Conservation (phyloP, 2,797 vertebrate genomes). For the Nannoperca australis region DNA sequence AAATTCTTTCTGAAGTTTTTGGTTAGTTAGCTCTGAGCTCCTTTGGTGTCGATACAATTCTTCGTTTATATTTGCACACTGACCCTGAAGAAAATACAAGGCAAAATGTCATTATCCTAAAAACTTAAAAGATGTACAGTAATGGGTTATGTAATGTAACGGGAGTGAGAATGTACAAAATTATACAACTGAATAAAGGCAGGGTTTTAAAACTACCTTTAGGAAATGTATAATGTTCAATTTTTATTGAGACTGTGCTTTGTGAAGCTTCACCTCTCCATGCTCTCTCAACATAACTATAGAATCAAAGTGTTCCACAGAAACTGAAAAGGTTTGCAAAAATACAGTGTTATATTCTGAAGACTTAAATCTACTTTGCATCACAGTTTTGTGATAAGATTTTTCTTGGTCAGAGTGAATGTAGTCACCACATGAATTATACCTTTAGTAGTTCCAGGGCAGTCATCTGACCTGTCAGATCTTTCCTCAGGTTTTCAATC, state of each 20-base stretch:
- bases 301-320: slow-evolving; percentile 6
- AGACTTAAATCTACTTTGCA: slow-evolving; percentile 1
- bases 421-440: slow-evolving; percentile 27
- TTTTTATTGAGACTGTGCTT: slow-evolving; percentile 28
- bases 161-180: slow-evolving; percentile 2
- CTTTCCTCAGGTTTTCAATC: slow-evolving; percentile 68
- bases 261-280: slow-evolving; percentile 25
- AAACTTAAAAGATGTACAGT: slow-evolving; percentile 21
- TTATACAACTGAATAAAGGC: not conserved
- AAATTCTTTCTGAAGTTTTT: slow-evolving; percentile 72
- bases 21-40: slow-evolving; percentile 51
- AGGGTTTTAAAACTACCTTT: slow-evolving; percentile 30
- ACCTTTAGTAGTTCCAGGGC: slow-evolving; percentile 75
- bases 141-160: not conserved
- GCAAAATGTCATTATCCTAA: slow-evolving; percentile 19
- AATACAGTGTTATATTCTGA: not conserved
- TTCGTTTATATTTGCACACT: slow-evolving; percentile 46
- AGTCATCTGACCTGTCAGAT: slow-evolving; percentile 64
- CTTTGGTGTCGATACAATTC: slow-evolving; percentile 57
- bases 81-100: slow-evolving; percentile 57
- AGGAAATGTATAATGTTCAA: slow-evolving; percentile 7
- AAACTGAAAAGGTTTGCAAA: not conserved
- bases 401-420: not conserved
- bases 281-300: slow-evolving; percentile 11
- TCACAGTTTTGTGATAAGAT: slow-evolving; percentile 1